A percentile compares a stretch with the other conserved stretches of the same genome.
Conservation (phyloP, 2,113 vertebrate species). For the Sylvilagus bachmani region DNA sequence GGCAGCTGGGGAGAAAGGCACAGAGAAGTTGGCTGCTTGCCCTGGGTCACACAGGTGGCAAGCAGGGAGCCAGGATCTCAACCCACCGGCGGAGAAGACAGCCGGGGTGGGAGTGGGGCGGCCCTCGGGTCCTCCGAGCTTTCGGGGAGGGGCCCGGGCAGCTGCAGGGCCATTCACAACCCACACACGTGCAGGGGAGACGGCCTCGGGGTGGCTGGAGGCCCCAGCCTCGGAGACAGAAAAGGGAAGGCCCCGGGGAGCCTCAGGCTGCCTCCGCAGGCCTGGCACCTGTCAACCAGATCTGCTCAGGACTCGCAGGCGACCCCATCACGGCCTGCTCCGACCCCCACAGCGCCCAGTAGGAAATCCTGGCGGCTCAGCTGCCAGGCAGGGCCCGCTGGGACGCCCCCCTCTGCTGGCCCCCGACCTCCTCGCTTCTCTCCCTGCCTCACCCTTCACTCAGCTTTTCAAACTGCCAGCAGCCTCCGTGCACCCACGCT, state of each 20-base stretch:
- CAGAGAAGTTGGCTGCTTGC: neutral
- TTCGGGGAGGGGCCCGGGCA: no score
- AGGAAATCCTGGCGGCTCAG: neutral
- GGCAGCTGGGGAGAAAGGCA: neutral
- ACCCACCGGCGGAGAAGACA: neutral
- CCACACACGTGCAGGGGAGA: neutral
- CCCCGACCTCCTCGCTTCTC: neutral
- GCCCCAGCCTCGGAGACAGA: neutral
- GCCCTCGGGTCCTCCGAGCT: no score
- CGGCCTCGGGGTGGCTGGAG: neutral
- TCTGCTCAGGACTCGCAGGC: neutral
- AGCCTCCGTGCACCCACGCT: accelerated
- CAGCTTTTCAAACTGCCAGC: neutral
- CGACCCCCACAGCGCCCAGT: neutral
- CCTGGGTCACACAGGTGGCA: neutral
- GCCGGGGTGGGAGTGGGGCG: no score
- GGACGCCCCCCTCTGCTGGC: neutral
- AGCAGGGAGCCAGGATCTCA: neutral
- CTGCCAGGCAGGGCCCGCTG: neutral
- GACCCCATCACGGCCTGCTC: neutral
- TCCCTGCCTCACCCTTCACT: neutral
- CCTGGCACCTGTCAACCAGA: conserved; percentile 35
- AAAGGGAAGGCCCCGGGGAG: neutral
- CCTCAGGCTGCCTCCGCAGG: conserved; percentile 34
- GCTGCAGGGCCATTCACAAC: neutral